Conservation (phyloP, 2,888 invertebrate species). For the Fragum whitleyi region DNA sequence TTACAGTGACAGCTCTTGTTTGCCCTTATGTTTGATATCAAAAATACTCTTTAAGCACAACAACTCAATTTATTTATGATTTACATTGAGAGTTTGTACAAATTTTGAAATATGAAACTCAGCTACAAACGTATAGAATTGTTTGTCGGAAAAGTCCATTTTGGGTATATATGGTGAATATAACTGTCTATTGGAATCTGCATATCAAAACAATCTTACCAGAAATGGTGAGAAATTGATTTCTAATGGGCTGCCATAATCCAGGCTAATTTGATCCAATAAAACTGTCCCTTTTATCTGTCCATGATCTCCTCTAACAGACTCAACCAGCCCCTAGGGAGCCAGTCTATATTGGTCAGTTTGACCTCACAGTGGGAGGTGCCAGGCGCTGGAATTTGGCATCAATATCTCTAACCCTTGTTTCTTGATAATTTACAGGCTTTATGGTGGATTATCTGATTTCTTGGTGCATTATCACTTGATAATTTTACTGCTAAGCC, state of each 20-base stretch:
- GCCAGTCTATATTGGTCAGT: slow-evolving; percentile 14
- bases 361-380: slow-evolving; percentile 12
- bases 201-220: neutral
- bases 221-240: slow-evolving; percentile 20
- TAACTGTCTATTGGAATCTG: neutral
- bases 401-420: neutral
- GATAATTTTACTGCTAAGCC: too few relatives aligned
- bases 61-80: too few relatives aligned
- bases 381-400: neutral
- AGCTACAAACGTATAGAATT: neutral
- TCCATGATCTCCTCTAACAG: neutral
- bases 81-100: neutral
- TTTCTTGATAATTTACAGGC: too few relatives aligned
- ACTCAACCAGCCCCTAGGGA: slow-evolving; percentile 17
- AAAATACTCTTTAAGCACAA: too few relatives aligned
- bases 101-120: neutral
- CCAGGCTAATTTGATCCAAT: slow-evolving; percentile 26
- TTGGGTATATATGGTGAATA: too few relatives aligned
- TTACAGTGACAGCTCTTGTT: too few relatives aligned
- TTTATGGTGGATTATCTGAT: too few relatives aligned
- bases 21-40: too few relatives aligned
- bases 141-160: neutral
- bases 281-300: slow-evolving; percentile 28
- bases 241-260: slow-evolving; percentile 24
- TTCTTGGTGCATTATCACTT: too few relatives aligned